Evolutionary conservation across 1,140 invertebrate genomes (phyloP).

Genomic region (Aricia agestis): DNA sequence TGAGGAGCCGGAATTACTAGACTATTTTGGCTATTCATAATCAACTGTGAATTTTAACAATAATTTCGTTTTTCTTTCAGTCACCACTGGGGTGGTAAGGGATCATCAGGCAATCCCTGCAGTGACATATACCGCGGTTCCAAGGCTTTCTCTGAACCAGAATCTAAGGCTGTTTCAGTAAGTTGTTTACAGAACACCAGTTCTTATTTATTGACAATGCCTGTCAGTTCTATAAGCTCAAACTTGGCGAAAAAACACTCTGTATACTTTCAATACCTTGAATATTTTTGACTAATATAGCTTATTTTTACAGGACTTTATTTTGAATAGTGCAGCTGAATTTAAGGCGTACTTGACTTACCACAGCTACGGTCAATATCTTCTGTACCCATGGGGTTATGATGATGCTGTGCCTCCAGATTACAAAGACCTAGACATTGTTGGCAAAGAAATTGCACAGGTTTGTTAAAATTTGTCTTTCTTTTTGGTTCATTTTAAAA

Average conservation of each 20-base stretch:
- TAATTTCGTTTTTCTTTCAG: constrained; percentile 41
- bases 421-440: constrained; percentile 81
- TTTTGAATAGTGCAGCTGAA: constrained; percentile 70
- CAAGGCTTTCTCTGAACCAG: constrained; percentile 92
- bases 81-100: constrained; percentile 87
- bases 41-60: constrained; percentile 18
- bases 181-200: constrained; percentile 63
- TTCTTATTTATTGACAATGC: neutral
- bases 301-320: constrained; percentile 70
- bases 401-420: constrained; percentile 82
- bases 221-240: too few species aligned
- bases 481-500: constrained; percentile 6
- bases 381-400: constrained; percentile 91
- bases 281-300: neutral
- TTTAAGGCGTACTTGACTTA: constrained; percentile 88
- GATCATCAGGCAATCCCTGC: constrained; percentile 92
- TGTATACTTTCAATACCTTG: too few species aligned
- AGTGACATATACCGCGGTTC: constrained; percentile 93
- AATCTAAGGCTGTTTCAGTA: constrained; percentile 85
- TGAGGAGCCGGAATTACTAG: too few species aligned
- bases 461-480: constrained; percentile 45
- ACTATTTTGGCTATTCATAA: too few species aligned
- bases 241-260: too few species aligned
- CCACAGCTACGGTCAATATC: constrained; percentile 93
- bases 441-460: constrained; percentile 82